Evolutionary conservation across 2,797 vertebrate species (phyloP).

Genomic region (Sphenodon punctatus): DNA sequence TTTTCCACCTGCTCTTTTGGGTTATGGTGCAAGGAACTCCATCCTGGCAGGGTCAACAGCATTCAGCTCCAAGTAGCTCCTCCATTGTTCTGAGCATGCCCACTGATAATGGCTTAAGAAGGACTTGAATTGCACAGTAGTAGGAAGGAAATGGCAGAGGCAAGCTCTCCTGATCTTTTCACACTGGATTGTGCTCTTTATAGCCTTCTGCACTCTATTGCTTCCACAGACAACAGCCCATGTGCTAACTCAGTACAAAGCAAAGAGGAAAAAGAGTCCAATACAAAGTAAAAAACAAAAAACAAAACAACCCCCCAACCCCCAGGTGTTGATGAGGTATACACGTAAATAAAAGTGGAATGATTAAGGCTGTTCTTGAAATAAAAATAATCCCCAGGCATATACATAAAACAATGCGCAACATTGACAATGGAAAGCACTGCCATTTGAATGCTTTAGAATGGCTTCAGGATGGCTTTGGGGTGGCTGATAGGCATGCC

Average conservation of each 20-base stretch:
- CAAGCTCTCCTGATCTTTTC: constrained; percentile 82
- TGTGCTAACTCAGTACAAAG: constrained; percentile 80
- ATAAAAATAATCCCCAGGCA: constrained; percentile 79
- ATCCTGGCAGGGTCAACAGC: constrained; percentile 14
- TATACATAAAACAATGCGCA: constrained; percentile 75
- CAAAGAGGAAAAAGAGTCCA: constrained; percentile 75
- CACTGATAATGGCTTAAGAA: constrained; percentile 79
- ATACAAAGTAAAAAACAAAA: constrained; percentile 67
- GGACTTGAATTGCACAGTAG: constrained; percentile 83
- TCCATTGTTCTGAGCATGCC: constrained; percentile 57
- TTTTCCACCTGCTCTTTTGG: not conserved
- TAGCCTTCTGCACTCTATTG: constrained; percentile 97
- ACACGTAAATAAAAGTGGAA: constrained; percentile 87
- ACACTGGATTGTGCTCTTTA: constrained; percentile 91
- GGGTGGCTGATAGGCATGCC: constrained; percentile 76
- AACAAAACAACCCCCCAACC: constrained; percentile 62
- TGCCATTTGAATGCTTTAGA: constrained; percentile 76
- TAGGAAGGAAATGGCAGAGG: constrained; percentile 82
- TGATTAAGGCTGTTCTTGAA: constrained; percentile 93
- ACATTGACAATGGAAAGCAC: constrained; percentile 70
- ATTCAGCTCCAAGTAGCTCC: constrained; percentile 10
- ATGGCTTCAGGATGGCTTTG: constrained; percentile 85
- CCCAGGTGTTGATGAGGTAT: constrained; percentile 86
- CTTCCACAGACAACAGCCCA: constrained; percentile 84
- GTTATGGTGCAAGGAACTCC: not conserved